Base-by-base conservation (phyloP, 2,888 invertebrate species). In the Clostera curtula region DNA sequence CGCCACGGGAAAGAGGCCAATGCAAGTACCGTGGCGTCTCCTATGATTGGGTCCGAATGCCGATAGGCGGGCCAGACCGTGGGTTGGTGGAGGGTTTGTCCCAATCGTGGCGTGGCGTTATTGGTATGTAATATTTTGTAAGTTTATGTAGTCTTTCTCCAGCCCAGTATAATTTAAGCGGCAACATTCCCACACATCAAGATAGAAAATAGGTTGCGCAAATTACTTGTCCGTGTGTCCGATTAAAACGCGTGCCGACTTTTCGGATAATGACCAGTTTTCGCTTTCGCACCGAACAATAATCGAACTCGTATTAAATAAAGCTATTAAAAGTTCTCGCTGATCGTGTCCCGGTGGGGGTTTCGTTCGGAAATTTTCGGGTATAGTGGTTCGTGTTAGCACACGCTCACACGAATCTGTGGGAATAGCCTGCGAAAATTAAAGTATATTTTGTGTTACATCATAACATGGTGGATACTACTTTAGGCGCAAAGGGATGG, bases 281-380 rank as follows among this genome's bases (percentile, higher is more conserved):
- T 64, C 60, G 56, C 50, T 52, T 50, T 55, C 49, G 37, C 49
- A 39, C 44, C 44, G 35, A 57, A 56, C 58, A 61, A 63, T 63
- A 64, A 70, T 68, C 61, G 61, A 67, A 68, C 51, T 51, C 45
- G 49, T 52, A 55, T 68, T 56, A 65, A 67, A 70, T 66, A 61
- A 63, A 61, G 60, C 65, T 57, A 61, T 70, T 67, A 61, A 68
- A 66, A 70, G 58, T 69, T 61, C n/a, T 39, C 30, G 19, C 31
- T 29, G 27, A 14, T 30, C 33, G 28, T 27, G 32, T 27, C 35
- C 33, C 32, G 39, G 25, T 27, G 5, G 9, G 13, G 25, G 14
- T 15, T 25, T 31, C 27, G 29, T 25, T 28, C 17, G 24, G 26
- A 36, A 44, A 50, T 56, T 49, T 54, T 42, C 28, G 27, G 28